Conservation (phyloP, 1,140 invertebrate genomes). For the Asbolus verrucosus region DNA sequence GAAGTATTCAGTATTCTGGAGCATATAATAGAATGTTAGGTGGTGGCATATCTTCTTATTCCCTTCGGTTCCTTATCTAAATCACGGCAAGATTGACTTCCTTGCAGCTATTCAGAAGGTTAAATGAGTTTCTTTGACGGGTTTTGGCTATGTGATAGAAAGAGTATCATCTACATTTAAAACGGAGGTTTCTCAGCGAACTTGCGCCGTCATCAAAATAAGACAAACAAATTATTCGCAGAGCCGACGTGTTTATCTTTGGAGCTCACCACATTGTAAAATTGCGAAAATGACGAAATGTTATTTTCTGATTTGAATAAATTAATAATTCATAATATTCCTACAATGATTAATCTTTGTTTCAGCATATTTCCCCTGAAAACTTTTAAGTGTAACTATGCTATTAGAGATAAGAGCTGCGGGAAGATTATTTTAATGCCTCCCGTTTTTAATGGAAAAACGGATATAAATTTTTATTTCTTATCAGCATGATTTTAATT, state of each 20-base stretch:
- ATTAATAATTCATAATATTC: slow-evolving; percentile 41
- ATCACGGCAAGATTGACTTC: slow-evolving; percentile 52
- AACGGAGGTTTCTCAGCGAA: slow-evolving; percentile 23
- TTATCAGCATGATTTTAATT: slow-evolving; percentile 35
- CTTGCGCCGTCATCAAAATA: slow-evolving; percentile 34
- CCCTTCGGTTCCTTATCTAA: slow-evolving; percentile 53
- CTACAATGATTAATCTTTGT: slow-evolving; percentile 28
- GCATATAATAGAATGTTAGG: slow-evolving; percentile 46
- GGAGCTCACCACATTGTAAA: slow-evolving; percentile 32
- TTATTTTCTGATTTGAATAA: slow-evolving; percentile 34
- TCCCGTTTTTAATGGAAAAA: slow-evolving; percentile 22
- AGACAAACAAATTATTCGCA: slow-evolving; percentile 36
- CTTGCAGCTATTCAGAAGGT: slow-evolving; percentile 52
- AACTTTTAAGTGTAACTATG: slow-evolving; percentile 41
- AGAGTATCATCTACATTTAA: slow-evolving; percentile 48
- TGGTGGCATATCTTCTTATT: slow-evolving; percentile 51
- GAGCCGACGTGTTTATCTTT: slow-evolving; percentile 35
- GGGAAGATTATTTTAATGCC: slow-evolving; percentile 32
- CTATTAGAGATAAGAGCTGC: slow-evolving; percentile 27
- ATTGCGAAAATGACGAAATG: slow-evolving; percentile 38
- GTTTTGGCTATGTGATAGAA: slow-evolving; percentile 47
- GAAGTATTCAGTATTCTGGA: slow-evolving; percentile 22
- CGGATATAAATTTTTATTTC: slow-evolving; percentile 35
- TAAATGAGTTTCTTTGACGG: slow-evolving; percentile 53
- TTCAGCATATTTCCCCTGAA: slow-evolving; percentile 32